Evolutionary conservation across 64 coral and sea anemone genomes (phyloP).

Genomic region (Catalaphyllia jardinei): DNA sequence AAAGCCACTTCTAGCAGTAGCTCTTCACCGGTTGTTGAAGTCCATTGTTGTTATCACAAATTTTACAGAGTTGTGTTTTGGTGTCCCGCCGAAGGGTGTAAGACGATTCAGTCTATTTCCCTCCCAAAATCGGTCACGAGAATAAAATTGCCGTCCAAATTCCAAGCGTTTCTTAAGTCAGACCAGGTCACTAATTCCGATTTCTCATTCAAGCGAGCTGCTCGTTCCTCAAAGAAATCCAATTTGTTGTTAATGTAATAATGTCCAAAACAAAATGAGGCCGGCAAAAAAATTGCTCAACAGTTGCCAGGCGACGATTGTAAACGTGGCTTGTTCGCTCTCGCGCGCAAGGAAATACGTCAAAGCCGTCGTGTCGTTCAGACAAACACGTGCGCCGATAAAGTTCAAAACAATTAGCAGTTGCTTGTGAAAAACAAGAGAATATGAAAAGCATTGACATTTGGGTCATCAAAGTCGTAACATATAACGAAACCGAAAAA

Average conservation of each 20-base stretch:
- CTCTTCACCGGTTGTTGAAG: not conserved
- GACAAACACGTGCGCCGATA: not conserved
- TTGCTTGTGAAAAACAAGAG: not conserved
- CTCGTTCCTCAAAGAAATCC: not conserved
- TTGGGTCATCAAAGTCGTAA: not conserved
- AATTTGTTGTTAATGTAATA: not conserved
- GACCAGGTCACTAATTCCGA: too few species aligned
- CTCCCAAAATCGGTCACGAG: not conserved
- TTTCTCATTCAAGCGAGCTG: not conserved
- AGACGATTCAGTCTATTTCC: not conserved
- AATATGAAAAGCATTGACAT: not conserved
- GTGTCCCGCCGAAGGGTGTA: too few species aligned
- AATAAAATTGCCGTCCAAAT: not conserved
- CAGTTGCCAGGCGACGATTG: constrained; percentile 15
- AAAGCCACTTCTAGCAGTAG: not conserved
- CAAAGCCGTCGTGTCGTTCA: not conserved
- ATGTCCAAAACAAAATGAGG: not conserved
- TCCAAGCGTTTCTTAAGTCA: not conserved
- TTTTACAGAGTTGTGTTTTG: not conserved
- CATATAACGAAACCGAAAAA: not conserved
- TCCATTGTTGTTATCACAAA: not conserved
- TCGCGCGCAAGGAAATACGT: not conserved
- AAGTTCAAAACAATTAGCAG: not conserved
- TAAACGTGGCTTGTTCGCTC: not conserved
- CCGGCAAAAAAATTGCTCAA: not conserved